Conservation (phyloP, 2,797 vertebrate genomes). For the Lindbergichthys nudifrons region DNA sequence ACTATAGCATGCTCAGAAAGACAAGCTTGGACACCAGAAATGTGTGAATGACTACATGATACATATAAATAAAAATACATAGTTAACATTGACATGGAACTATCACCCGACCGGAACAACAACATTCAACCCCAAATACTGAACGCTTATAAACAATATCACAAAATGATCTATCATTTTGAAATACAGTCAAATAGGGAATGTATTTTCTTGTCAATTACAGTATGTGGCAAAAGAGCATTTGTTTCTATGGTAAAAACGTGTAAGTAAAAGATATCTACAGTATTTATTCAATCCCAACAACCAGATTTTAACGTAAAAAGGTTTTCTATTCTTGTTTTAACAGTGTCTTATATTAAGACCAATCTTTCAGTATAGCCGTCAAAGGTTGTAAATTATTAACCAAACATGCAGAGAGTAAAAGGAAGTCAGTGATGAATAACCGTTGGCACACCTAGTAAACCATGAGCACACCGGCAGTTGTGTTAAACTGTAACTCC, state of each 20-base stretch:
- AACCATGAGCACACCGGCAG: neutral
- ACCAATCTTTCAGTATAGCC: slow-evolving; percentile 13
- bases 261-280: neutral
- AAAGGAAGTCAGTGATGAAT: slow-evolving; percentile 25
- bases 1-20: neutral
- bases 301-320: no score
- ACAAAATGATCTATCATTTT: neutral
- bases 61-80: neutral
- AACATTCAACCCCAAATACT: neutral
- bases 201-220: no score
- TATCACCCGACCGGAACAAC: neutral
- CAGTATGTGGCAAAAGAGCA: no score
- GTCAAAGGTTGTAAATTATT: slow-evolving; percentile 24
- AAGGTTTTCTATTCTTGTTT: no score
- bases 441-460: slow-evolving; percentile 9
- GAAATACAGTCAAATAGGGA: neutral
- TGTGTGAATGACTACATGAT: neutral
- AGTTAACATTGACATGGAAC: neutral
- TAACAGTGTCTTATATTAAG: neutral
- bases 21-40: neutral
- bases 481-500: slow-evolving; percentile 16
- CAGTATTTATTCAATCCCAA: neutral
- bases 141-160: neutral
- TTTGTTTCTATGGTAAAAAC: no score
- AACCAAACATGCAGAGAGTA: slow-evolving; percentile 7